Percentiles rank a stretch among this genome's conserved stretches.
phyloP scores from a whole-genome alignment of 2,113 vertebrate genomes.

The Daubentonia madagascariensis region DNA sequence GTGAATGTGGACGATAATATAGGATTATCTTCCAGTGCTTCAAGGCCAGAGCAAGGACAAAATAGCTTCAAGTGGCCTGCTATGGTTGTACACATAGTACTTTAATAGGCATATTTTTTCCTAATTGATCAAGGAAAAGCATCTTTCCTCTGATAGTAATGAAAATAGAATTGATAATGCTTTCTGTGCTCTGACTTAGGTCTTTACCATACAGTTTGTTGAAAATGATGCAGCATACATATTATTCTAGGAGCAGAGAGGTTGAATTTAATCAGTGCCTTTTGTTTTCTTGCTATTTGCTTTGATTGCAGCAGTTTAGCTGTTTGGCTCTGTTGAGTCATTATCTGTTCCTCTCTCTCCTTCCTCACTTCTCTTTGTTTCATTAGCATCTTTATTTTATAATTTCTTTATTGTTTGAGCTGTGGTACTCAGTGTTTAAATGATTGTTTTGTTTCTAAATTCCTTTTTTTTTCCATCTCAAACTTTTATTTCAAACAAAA shows the following conservation, averaged over 20 bases:
- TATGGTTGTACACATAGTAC: background rate
- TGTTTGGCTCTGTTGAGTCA: constrained; percentile 57
- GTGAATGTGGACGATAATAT: background rate
- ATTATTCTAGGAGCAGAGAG: constrained; percentile 59
- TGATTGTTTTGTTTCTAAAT: constrained; percentile 43
- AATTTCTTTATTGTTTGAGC: constrained; percentile 69
- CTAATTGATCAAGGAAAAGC: constrained; percentile 46
- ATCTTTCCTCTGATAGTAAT: constrained; percentile 25
- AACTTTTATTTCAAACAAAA: constrained; percentile 57
- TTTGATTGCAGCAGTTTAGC: constrained; percentile 67
- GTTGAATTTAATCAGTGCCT: constrained; percentile 74
- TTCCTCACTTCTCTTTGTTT: constrained; percentile 63
- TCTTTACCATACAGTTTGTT: constrained; percentile 21
- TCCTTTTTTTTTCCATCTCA: background rate
- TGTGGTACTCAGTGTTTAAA: constrained; percentile 40
- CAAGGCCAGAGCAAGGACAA: constrained; percentile 40
- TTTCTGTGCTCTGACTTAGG: background rate
- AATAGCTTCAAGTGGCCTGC: background rate
- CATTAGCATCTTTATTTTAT: constrained; percentile 71
- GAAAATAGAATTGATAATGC: constrained; percentile 52
- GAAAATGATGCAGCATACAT: background rate
- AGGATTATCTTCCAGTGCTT: background rate
- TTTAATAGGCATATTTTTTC: constrained; percentile 17
- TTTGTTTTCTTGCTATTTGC: constrained; percentile 73
- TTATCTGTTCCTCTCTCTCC: constrained; percentile 40